These are phyloP conservation scores for Ptychochromis oligacanthus DNA, from an alignment of 2,113 vertebrate species.

Conservation along the genomic window DNA sequence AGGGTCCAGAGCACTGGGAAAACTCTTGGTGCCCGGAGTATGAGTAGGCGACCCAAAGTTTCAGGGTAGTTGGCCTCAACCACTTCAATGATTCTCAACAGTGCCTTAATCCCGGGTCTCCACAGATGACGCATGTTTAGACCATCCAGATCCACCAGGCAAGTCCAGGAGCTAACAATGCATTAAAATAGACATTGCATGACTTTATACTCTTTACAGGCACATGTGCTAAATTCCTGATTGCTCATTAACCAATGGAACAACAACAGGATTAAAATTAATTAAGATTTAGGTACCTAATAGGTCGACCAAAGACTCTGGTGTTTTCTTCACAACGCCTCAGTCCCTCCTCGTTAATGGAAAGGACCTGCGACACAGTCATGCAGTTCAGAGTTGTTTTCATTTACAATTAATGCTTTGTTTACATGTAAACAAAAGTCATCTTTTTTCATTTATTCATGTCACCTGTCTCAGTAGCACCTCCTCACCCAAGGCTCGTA, in stretches of 20 bases:
- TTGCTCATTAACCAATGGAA: neutral
- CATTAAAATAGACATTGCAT: neutral
- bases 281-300: slow-evolving; percentile 81
- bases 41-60: slow-evolving; percentile 91
- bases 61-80: slow-evolving; percentile 98
- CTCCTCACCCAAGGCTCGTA: slow-evolving; percentile 92
- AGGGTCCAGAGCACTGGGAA: slow-evolving; percentile 96
- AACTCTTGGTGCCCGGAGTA: slow-evolving; percentile 90
- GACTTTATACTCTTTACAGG: neutral
- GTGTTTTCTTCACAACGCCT: slow-evolving; percentile 94
- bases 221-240: neutral
- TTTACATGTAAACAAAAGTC: neutral
- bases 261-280: neutral
- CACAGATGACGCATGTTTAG: slow-evolving; percentile 97
- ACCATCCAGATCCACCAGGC: slow-evolving; percentile 95
- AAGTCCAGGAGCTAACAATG: slow-evolving; percentile 90
- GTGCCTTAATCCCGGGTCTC: slow-evolving; percentile 93
- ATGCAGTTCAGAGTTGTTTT: neutral
- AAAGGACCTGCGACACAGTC: slow-evolving; percentile 84
- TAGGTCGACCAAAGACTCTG: slow-evolving; percentile 91
- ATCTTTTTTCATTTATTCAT: neutral
- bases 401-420: neutral
- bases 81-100: slow-evolving; percentile 95
- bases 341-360: slow-evolving; percentile 95
- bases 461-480: slow-evolving; percentile 90